Evolutionary conservation across 2,888 invertebrate genomes (phyloP).

Genomic region (Drosophila barbarae): DNA sequence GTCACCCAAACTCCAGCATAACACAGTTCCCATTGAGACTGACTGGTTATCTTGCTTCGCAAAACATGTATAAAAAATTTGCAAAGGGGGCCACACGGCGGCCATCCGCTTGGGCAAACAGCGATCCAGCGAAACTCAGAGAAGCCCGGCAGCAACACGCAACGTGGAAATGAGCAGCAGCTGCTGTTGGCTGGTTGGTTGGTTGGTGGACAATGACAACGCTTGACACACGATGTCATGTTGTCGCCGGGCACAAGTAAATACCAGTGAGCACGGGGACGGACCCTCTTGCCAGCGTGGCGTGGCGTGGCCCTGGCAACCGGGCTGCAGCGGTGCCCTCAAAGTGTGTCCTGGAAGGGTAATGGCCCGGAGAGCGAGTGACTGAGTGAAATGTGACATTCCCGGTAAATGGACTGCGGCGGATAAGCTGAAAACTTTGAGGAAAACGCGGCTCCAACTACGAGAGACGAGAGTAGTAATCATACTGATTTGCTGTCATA

Average conservation of each 20-base stretch:
- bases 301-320: conserved; percentile 14
- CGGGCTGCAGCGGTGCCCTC: conserved; percentile 27
- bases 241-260: conserved; percentile 41
- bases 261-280: conserved; percentile 37
- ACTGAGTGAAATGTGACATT: conserved; percentile 33
- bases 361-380: conserved; percentile 32
- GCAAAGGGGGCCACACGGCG: conserved; percentile 22
- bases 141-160: conserved; percentile 48
- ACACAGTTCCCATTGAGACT: conserved; percentile 2
- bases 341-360: conserved; percentile 37
- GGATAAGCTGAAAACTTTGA: conserved; percentile 27
- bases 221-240: conserved; percentile 53
- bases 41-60: conserved; percentile 54
- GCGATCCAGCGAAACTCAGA: conserved; percentile 16
- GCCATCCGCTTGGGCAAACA: conserved; percentile 31
- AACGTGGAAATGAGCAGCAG: conserved; percentile 54
- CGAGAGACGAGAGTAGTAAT: conserved; percentile 29
- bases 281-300: conserved; percentile 21
- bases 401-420: conserved; percentile 35
- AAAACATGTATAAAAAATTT: conserved; percentile 30
- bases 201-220: conserved; percentile 50
- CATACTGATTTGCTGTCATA: conserved; percentile 35
- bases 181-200: conserved; percentile 22
- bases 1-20: conserved; percentile 7
- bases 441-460: conserved; percentile 3